Conservation (phyloP, 2,113 vertebrate genomes). For the Trematomus loennbergii region DNA sequence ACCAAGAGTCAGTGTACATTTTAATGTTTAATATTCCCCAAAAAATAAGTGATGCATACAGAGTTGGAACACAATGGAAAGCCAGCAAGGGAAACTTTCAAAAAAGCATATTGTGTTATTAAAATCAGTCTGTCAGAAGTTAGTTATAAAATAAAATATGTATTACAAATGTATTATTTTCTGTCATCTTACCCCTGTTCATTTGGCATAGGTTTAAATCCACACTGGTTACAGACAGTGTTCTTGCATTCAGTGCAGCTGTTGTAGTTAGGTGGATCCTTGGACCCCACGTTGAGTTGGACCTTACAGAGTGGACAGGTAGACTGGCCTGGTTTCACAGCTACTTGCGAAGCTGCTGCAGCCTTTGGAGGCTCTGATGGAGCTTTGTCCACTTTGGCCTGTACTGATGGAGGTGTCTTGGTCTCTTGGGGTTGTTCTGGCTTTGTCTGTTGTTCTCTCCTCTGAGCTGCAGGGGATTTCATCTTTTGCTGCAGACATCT, state of each 20-base stretch:
- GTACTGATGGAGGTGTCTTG: conserved; percentile 69
- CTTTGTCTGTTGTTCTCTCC: conserved; percentile 65
- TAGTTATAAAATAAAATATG: conserved; percentile 48
- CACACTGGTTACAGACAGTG: conserved; percentile 93
- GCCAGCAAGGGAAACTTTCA: not conserved
- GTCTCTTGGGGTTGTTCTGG: conserved; percentile 71
- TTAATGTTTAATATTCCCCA: not conserved
- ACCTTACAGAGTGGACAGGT: conserved; percentile 92
- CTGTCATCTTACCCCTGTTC: too few relatives aligned
- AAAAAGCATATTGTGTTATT: not conserved
- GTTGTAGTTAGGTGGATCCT: conserved; percentile 89
- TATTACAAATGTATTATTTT: not conserved
- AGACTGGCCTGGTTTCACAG: conserved; percentile 48
- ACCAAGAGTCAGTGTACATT: not conserved
- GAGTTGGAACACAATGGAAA: not conserved
- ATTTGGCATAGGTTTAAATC: conserved; percentile 87
- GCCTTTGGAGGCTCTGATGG: conserved; percentile 66
- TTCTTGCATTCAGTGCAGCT: conserved; percentile 92
- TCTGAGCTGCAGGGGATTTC: conserved; percentile 62
- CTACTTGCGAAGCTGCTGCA: conserved; percentile 19
- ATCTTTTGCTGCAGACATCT: conserved; percentile 74
- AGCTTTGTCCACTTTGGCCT: conserved; percentile 58
- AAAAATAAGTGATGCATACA: not conserved
- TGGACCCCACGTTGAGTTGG: conserved; percentile 86
- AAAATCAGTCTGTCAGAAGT: not conserved